Percentiles rank a stretch among this genome's conserved stretches.
phyloP scores from a whole-genome alignment of 2,113 vertebrate species.

The Plecturocebus donacophilus region DNA sequence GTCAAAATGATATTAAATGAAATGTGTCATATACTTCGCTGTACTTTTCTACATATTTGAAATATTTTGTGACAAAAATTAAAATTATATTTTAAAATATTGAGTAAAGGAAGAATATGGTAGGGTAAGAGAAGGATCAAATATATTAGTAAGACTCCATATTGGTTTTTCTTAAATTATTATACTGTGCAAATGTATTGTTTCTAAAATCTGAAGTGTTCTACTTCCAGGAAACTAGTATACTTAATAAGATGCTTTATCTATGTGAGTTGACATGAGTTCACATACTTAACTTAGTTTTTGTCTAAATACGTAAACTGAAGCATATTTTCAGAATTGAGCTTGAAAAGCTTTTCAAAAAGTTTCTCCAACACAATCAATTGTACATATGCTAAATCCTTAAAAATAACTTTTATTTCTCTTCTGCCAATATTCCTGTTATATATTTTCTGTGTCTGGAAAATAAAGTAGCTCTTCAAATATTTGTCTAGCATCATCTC shows the following conservation, averaged over 20 bases:
- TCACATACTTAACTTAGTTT: background rate
- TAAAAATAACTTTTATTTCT: background rate
- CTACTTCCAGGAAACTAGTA: background rate
- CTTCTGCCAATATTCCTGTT: background rate
- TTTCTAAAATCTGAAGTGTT: background rate
- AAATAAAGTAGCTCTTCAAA: background rate
- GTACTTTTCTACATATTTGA: background rate
- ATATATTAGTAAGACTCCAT: background rate
- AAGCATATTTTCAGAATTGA: background rate
- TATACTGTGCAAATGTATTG: background rate
- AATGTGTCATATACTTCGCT: background rate
- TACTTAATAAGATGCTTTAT: background rate
- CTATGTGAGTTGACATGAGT: background rate
- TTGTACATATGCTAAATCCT: background rate
- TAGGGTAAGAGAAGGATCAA: background rate
- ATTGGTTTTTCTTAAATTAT: background rate
- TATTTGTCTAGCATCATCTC: background rate
- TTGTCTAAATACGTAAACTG: background rate
- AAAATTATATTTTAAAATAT: background rate
- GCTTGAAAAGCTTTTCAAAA: background rate
- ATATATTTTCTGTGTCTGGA: background rate
- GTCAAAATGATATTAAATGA: background rate
- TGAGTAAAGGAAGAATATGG: background rate
- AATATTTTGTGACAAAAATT: background rate
- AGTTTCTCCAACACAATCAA: background rate